Evolutionary conservation across 2,888 invertebrate species (phyloP).

Genomic region (Andricus curvator): DNA sequence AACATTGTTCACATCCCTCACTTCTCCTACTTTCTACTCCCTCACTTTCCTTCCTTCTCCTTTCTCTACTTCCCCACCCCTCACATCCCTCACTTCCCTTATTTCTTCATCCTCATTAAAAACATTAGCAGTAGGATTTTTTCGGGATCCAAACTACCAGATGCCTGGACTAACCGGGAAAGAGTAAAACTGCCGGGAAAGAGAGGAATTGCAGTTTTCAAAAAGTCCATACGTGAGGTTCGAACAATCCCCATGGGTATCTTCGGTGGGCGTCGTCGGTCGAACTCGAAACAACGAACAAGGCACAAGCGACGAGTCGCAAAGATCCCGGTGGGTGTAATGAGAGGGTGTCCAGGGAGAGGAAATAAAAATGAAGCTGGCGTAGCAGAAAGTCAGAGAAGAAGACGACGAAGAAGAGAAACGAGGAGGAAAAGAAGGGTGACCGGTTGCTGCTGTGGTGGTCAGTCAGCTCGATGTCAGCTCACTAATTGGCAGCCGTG

Average conservation of each 20-base stretch:
- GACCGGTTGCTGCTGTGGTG: constrained; percentile 69
- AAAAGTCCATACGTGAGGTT: constrained; percentile 11
- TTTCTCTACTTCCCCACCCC: too few relatives aligned
- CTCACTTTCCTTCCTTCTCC: too few relatives aligned
- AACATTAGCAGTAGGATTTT: too few relatives aligned
- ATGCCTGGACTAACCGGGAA: too few relatives aligned
- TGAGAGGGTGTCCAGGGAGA: constrained; percentile 47
- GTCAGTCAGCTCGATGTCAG: constrained; percentile 76
- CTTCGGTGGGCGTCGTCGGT: constrained; percentile 45
- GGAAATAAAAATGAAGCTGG: constrained; percentile 49
- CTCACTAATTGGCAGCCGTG: constrained; percentile 77
- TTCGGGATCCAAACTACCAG: too few relatives aligned
- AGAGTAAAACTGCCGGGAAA: neutral
- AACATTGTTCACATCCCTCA: too few relatives aligned
- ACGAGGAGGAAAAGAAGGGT: constrained; percentile 43
- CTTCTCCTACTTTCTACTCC: too few relatives aligned
- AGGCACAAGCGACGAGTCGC: constrained; percentile 42
- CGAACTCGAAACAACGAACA: constrained; percentile 50
- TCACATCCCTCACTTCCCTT: too few relatives aligned
- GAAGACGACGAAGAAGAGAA: constrained; percentile 46
- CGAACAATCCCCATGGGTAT: constrained; percentile 42
- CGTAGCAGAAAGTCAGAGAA: constrained; percentile 52
- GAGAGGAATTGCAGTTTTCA: neutral
- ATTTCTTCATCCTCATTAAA: too few relatives aligned
- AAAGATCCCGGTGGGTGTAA: constrained; percentile 50